Evolutionary conservation across 2,797 vertebrate species (phyloP).

Genomic region (Labroides dimidiatus): DNA sequence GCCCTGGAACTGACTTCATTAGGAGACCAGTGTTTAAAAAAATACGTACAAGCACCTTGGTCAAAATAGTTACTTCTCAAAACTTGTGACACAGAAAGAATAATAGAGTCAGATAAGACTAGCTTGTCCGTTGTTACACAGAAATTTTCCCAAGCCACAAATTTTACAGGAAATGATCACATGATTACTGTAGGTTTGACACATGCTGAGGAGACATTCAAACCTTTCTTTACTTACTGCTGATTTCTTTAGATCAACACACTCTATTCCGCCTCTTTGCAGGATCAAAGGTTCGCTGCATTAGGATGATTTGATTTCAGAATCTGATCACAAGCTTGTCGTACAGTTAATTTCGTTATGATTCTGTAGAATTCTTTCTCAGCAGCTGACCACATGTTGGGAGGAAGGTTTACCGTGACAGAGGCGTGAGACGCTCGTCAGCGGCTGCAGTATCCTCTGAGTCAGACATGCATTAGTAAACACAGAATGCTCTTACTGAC

Average conservation of each 20-base stretch:
- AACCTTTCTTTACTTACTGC: constrained; percentile 14
- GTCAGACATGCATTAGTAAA: constrained; percentile 43
- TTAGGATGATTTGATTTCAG: constrained; percentile 23
- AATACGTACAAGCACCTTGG: constrained; percentile 32
- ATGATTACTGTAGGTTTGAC: background rate
- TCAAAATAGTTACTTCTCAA: constrained; percentile 53
- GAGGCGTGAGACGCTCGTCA: constrained; percentile 12
- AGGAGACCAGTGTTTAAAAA: background rate
- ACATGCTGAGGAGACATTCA: constrained; percentile 3
- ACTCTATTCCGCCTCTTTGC: background rate
- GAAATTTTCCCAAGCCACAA: background rate
- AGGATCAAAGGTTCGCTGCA: constrained; percentile 16
- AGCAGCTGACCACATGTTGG: background rate
- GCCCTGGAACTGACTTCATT: background rate
- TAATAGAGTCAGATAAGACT: background rate
- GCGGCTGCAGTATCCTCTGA: constrained; percentile 24
- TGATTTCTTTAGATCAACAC: constrained; percentile 24
- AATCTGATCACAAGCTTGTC: constrained; percentile 19
- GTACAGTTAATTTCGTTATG: constrained; percentile 20
- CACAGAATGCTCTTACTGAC: constrained; percentile 43
- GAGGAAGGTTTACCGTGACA: constrained; percentile 6
- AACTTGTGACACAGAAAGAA: constrained; percentile 33
- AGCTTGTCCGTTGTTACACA: background rate
- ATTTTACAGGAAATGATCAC: background rate
- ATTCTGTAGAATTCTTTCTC: background rate